Conservation (phyloP, 2,797 vertebrate genomes). For the Microcaecilia unicolor region DNA sequence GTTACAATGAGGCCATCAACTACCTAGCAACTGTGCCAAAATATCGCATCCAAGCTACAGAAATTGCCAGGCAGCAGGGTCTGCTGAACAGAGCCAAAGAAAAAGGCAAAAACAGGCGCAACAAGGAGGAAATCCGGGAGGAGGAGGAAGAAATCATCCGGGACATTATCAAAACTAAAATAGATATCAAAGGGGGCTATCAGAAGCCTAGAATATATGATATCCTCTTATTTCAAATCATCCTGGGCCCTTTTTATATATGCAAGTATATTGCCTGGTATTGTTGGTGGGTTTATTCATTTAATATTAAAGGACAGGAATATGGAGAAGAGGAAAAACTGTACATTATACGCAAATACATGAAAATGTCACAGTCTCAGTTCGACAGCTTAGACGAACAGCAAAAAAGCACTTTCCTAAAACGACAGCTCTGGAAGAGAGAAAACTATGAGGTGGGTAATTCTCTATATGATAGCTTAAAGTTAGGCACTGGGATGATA, state of each 20-base stretch:
- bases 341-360: slow-evolving; percentile 80
- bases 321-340: slow-evolving; percentile 84
- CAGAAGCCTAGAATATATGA: slow-evolving; percentile 86
- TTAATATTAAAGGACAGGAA: slow-evolving; percentile 78
- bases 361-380: slow-evolving; percentile 91
- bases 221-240: slow-evolving; percentile 83
- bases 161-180: slow-evolving; percentile 93
- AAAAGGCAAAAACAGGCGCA: slow-evolving; percentile 82
- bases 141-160: slow-evolving; percentile 92
- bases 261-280: slow-evolving; percentile 76
- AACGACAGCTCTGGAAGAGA: slow-evolving; percentile 78
- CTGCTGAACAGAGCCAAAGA: slow-evolving; percentile 82
- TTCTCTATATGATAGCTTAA: too few species aligned
- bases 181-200: slow-evolving; percentile 95
- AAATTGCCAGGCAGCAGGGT: slow-evolving; percentile 87
- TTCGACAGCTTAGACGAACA: slow-evolving; percentile 85
- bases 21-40: slow-evolving; percentile 88
- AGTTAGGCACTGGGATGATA: too few species aligned
- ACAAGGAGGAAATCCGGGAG: slow-evolving; percentile 89
- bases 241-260: slow-evolving; percentile 78
- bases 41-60: slow-evolving; percentile 87
- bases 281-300: slow-evolving; percentile 78
- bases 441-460: slow-evolving; percentile 82
- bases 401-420: slow-evolving; percentile 67
- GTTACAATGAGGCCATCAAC: slow-evolving; percentile 92